Evolutionary conservation across 2,113 vertebrate genomes (phyloP).

Genomic region (human): GRCh38 chr7:104415501-104416000

Average conservation of each 20-base stretch:
- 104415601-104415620: neutral
- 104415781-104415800: neutral
- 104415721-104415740: neutral
- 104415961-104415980: neutral
- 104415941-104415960: neutral
- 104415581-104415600: neutral
- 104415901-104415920: neutral
- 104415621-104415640: slow-evolving; percentile 23
- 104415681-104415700: neutral
- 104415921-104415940: neutral
- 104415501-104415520: neutral
- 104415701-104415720: neutral
- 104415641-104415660: neutral
- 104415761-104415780: neutral
- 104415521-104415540: slow-evolving; percentile 5
- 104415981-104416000: neutral
- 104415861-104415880: neutral
- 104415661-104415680: neutral
- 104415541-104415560: neutral
- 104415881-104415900: neutral
- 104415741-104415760: neutral
- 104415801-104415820: neutral
- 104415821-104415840: neutral
- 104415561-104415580: neutral
- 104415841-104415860: neutral